These are phyloP conservation scores for Rhinichthys osculus DNA, from an alignment of 2,797 vertebrate genomes.

Conservation along the genomic window DNA sequence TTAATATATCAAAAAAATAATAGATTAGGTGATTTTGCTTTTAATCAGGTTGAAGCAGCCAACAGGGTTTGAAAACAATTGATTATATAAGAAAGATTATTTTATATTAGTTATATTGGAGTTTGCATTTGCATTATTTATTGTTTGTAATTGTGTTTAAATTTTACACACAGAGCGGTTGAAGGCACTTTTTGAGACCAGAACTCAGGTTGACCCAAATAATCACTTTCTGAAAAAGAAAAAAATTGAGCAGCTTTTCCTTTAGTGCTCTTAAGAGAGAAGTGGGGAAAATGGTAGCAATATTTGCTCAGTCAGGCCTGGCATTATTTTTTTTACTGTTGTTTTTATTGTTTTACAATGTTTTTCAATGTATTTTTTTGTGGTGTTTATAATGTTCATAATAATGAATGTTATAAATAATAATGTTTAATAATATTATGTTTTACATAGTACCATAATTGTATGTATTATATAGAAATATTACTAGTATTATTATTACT, in stretches of 20 bases:
- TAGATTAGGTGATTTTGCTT: background rate
- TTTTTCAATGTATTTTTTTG: background rate
- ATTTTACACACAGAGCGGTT: background rate
- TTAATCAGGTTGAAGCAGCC: background rate
- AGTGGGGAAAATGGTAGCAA: background rate
- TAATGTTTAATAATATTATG: no score
- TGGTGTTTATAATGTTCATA: no score
- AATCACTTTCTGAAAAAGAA: background rate
- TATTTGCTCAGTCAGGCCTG: background rate
- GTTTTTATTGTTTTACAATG: background rate
- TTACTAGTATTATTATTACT: background rate
- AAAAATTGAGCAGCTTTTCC: background rate
- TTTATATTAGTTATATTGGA: background rate
- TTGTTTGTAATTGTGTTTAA: background rate
- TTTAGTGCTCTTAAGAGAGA: conserved; percentile 14
- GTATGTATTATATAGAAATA: background rate
- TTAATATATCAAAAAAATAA: background rate
- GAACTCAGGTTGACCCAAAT: conserved; percentile 17
- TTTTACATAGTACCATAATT: background rate
- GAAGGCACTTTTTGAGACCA: background rate
- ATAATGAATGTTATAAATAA: no score
- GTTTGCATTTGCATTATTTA: conserved; percentile 18
- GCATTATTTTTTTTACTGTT: background rate
- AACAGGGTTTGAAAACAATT: background rate
- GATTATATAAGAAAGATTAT: no score